Conservation (phyloP, 2,797 vertebrate species). For the Sciaenops ocellatus region DNA sequence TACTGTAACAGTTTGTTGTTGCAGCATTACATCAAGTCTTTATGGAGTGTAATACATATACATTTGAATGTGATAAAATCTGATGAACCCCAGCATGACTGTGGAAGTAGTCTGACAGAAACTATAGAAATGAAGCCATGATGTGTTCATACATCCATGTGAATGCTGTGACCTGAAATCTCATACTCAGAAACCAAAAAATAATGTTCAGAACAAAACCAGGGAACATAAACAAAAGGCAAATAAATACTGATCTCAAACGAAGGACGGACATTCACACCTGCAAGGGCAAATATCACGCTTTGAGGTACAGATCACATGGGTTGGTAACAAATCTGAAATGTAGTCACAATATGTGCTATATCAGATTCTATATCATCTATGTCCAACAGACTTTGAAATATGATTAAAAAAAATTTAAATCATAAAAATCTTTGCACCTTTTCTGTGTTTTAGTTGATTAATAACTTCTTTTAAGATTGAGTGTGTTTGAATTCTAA, state of each 20-base stretch:
- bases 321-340: background rate
- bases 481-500: background rate
- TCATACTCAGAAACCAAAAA: background rate
- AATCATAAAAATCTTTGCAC: background rate
- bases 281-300: background rate
- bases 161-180: background rate
- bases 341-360: background rate
- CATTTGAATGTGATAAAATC: background rate
- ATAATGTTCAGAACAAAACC: background rate
- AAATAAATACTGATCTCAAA: background rate
- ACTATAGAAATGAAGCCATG: background rate
- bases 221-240: background rate
- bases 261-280: background rate
- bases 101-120: background rate
- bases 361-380: accelerated
- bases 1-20: background rate
- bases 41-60: background rate
- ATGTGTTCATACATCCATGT: background rate
- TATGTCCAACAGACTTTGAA: background rate
- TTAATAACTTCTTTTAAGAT: background rate
- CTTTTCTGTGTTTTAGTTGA: background rate
- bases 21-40: background rate
- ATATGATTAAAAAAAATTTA: background rate
- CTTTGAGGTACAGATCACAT: no score
- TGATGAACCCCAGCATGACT: background rate